These are phyloP conservation scores for Alcis repandata DNA, from an alignment of 2,888 invertebrate species.

Conservation along the genomic window DNA sequence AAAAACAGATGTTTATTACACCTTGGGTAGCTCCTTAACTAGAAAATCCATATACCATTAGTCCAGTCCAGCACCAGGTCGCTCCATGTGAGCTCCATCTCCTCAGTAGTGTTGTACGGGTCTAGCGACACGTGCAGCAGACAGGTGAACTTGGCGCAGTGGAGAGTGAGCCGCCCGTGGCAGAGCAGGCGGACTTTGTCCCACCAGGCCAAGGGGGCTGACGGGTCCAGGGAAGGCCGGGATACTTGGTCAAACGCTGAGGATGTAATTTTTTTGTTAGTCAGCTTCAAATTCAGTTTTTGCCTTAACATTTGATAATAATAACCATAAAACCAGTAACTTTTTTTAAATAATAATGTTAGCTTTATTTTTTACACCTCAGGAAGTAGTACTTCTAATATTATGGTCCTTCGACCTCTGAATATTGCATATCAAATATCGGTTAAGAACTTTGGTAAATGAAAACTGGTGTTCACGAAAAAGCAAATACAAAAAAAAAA, in stretches of 20 bases:
- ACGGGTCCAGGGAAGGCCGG: conserved; percentile 96
- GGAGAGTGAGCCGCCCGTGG: conserved; percentile 96
- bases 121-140: conserved; percentile 98
- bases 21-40: not conserved
- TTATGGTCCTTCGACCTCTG: no score
- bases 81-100: conserved; percentile 99
- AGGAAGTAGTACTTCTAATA: no score
- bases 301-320: no score
- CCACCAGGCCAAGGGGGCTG: conserved; percentile 98
- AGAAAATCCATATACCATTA: conserved; percentile 87
- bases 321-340: no score
- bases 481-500: no score
- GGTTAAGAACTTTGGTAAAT: not conserved
- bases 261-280: no score
- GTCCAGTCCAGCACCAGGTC: conserved; percentile 98
- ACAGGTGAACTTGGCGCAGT: conserved; percentile 95
- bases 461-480: no score
- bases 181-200: conserved; percentile 97
- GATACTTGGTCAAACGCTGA: conserved; percentile 94
- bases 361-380: no score
- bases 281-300: no score
- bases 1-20: not conserved
- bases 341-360: no score
- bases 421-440: no score
- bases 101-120: conserved; percentile 99